Percentiles rank a stretch among this genome's conserved stretches.
Conservation (phyloP, 2,797 vertebrate genomes). For the Parambassis ranga region DNA sequence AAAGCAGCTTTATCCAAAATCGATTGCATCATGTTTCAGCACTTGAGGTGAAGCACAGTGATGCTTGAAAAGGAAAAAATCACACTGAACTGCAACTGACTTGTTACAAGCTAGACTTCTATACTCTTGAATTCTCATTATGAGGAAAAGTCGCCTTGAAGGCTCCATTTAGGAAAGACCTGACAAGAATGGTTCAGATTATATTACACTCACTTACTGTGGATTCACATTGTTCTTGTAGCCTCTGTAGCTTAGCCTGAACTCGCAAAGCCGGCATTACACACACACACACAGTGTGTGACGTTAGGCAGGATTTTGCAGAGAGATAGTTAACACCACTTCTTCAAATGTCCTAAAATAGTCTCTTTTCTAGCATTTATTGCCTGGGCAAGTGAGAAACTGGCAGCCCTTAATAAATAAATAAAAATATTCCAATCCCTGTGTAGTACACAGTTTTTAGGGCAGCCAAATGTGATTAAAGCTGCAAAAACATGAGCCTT, state of each 20-base stretch:
- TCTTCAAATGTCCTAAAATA: constrained; percentile 24
- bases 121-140: not conserved
- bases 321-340: not conserved
- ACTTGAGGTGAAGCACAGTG: not conserved
- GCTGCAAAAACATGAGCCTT: not conserved
- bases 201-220: not conserved
- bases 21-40: not conserved
- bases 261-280: not conserved
- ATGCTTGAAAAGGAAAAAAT: not conserved
- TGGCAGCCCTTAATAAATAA: constrained; percentile 17
- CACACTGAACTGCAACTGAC: not conserved
- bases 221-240: not conserved
- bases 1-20: not conserved
- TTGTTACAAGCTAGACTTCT: not conserved
- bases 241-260: not conserved
- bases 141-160: not conserved
- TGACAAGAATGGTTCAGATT: not conserved
- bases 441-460: constrained; percentile 19
- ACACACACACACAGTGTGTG: not conserved
- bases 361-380: constrained; percentile 4
- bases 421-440: constrained; percentile 20
- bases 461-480: constrained; percentile 28
- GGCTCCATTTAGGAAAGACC: constrained; percentile 9
- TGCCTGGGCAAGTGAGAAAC: constrained; percentile 16
- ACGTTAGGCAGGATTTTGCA: constrained; percentile 10